A percentile compares a stretch with the other conserved stretches of the same genome.
phyloP scores from a whole-genome alignment of 2,113 vertebrate species.

The Hoplias malabaricus region DNA sequence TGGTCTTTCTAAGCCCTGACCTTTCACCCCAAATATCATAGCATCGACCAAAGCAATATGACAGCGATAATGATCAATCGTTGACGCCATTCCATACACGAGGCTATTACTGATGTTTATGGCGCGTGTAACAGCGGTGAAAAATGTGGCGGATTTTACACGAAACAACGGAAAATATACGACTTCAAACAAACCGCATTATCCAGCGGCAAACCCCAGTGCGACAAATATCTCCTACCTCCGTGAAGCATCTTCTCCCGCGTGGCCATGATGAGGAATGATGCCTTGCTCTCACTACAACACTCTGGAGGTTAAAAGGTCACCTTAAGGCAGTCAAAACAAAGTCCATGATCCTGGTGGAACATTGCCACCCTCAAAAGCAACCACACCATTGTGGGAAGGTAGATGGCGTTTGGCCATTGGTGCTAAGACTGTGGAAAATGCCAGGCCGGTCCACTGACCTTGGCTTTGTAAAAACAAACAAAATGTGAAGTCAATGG shows the following conservation, averaged over 20 bases:
- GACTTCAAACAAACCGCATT: not conserved
- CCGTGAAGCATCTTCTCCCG: not conserved
- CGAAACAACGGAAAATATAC: not conserved
- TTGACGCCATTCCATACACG: not conserved
- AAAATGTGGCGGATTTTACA: not conserved
- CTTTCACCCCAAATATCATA: not conserved
- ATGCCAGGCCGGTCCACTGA: too few relatives aligned
- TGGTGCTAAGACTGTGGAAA: too few relatives aligned
- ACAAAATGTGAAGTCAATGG: too few relatives aligned
- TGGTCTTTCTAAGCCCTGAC: not conserved
- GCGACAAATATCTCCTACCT: not conserved
- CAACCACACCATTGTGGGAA: too few relatives aligned
- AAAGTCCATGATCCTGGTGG: not conserved
- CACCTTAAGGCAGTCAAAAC: conserved; percentile 42
- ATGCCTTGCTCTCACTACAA: not conserved
- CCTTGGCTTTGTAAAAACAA: too few relatives aligned
- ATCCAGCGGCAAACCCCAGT: too few relatives aligned
- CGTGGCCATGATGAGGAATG: not conserved
- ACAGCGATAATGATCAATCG: not conserved
- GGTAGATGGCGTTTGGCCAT: too few relatives aligned
- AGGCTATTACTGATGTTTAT: not conserved
- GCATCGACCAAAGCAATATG: not conserved
- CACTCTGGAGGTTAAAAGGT: conserved; percentile 37
- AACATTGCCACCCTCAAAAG: not conserved
- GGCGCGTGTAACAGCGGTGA: not conserved